Base-by-base conservation (phyloP, 2,888 invertebrate genomes). In the Pteria penguin region DNA sequence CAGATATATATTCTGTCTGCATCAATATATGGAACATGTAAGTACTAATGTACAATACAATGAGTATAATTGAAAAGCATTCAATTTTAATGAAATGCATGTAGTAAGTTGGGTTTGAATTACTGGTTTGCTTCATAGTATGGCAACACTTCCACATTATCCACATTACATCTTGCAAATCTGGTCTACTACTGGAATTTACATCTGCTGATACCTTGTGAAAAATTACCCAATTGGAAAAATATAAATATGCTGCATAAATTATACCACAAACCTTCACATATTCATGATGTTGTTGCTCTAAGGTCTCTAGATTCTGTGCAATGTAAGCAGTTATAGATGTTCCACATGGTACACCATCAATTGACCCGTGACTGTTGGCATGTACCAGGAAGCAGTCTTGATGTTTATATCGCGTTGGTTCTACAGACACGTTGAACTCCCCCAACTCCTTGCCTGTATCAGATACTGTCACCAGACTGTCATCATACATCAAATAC, bases 241-340 rank as follows among this genome's bases (percentile, higher is more conserved):
- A 14, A 45, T 45, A 11, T 24, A 65, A 36, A 36, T 14, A 36
- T 65, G 18, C 29, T 55, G 54, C 14, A 26, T 31, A 2, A 54
- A 5, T 11, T 29, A 61, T 22, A 4, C n/a, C 24, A 27, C 57
- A 68, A 76, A 92, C 92, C 88, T 92, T 91, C 5, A 92, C 91
- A 87, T 91, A 92, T 83, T 92, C 92, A 84, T 91, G 91, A 67
- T 92, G 91, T 58, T 91, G 90, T 78, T 92, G 92, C 73, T 92
- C 91, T n/a, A 91, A 69, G 1, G 92, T 92, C 63, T 91, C 88
- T 57, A 92, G 84, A 67, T 86, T 84, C 62, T 85, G 84, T 18
- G 89, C 86, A 0, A 92, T 89, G 78, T 90, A 90, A 11, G 91
- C 90, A 36, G 89, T 89, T 69, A 92, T 90, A 18, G 91, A 90